Evolutionary conservation across 1,140 invertebrate species (phyloP).

Genomic region (Phymastichus coffea): DNA sequence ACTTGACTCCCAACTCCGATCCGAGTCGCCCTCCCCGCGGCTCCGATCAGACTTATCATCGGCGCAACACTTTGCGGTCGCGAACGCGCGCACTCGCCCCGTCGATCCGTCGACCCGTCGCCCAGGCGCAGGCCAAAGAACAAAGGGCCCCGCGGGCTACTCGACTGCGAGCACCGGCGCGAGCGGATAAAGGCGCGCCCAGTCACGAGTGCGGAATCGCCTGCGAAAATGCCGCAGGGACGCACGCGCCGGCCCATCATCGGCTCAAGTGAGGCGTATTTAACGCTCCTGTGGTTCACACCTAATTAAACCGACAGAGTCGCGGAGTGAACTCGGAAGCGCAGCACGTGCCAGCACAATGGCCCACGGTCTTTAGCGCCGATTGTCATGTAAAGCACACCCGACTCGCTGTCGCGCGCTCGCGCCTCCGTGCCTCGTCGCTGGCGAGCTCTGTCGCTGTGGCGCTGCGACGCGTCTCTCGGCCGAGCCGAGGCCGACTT

Average conservation of each 20-base stretch:
- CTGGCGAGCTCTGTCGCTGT: background rate
- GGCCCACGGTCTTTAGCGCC: constrained; percentile 55
- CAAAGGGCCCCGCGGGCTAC: too few species aligned
- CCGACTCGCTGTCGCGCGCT: constrained; percentile 36
- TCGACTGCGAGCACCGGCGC: too few species aligned
- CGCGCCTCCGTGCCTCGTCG: background rate
- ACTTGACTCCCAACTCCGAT: too few species aligned
- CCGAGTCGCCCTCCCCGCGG: background rate
- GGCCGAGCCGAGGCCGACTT: constrained; percentile 9
- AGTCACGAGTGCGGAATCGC: background rate
- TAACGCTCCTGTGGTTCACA: constrained; percentile 57
- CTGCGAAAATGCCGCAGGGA: constrained; percentile 17
- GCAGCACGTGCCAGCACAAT: constrained; percentile 56
- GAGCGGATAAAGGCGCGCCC: too few species aligned
- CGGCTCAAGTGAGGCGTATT: constrained; percentile 54
- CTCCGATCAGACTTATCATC: constrained; percentile 10
- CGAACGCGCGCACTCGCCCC: too few species aligned
- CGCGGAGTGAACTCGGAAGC: constrained; percentile 1
- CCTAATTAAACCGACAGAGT: constrained; percentile 56
- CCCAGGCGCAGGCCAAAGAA: background rate
- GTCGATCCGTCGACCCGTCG: background rate
- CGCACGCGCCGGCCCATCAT: constrained; percentile 51
- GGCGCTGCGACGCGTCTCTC: too few species aligned
- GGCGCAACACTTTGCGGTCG: too few species aligned
- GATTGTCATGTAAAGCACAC: constrained; percentile 59